Base-by-base conservation (phyloP, 1,140 invertebrate genomes). In the Ceratina australensis region DNA sequence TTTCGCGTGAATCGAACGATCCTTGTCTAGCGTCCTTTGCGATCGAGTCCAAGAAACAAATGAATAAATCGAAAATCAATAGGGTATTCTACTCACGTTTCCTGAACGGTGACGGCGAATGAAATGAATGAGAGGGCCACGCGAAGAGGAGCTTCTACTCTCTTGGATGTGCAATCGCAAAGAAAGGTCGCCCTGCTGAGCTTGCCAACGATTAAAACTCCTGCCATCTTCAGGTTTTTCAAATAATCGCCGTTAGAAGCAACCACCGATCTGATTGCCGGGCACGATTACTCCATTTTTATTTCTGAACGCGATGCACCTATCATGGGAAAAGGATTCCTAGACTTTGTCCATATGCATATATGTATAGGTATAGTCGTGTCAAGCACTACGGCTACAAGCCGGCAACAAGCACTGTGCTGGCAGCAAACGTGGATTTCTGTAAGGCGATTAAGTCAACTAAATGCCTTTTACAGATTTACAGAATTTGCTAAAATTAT, bases 171-270 rank as follows among this genome's bases (percentile, higher is more conserved):
- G n/a, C 66, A n/a, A 68, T 68, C 66, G 28, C n/a, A 50, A 42
- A 59, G 42, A 42, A 59, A 28, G 28, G 18, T 49, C 18, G 12
- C 47, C 22, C 12, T n/a, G 3, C 18, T 3, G 33, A 26, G 42
- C 20, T 60, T 71, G 26, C 16, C 54, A 28, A 16, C 18, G 42
- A 69, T 74, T 66, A 66, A 76, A 82, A 15, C 60, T 71, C 18
- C 15, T 42, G 61, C 72, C 56, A 72, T 72, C 54, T 80, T 47
- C 54, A 52, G 54, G 22, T 75, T 76, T 50, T 20, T 24, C n/a
- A n/a, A 79, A 75, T 75, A 80, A 69, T 64, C 65, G 69, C 64
- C 24, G 69, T 10, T 24, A 72, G 47, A 63, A 28, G 54, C 57
- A 59, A 16, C 56, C 28, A 56, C 12, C 13, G 33, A 47, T 57